These are phyloP conservation scores for Octodon degus DNA, from an alignment of 2,113 vertebrate species.

Conservation along the genomic window DNA sequence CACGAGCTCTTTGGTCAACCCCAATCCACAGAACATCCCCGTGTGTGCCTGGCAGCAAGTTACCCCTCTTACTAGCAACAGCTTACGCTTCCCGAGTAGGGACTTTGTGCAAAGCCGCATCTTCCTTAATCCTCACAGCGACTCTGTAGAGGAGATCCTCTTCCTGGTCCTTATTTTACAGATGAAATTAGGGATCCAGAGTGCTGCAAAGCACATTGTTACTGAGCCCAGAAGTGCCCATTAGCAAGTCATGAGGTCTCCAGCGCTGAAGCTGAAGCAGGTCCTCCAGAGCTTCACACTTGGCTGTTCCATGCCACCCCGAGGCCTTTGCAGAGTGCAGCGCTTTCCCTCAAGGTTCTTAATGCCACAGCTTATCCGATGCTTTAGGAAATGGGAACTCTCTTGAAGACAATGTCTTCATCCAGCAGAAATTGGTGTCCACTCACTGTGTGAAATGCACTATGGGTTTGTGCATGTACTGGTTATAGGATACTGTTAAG, in stretches of 20 bases:
- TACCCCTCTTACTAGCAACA: neutral
- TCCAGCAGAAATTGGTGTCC: neutral
- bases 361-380: neutral
- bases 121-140: slow-evolving; percentile 38
- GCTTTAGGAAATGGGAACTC: slow-evolving; percentile 11
- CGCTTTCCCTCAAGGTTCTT: neutral
- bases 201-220: slow-evolving; percentile 7
- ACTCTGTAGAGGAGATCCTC: neutral
- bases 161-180: slow-evolving; percentile 6
- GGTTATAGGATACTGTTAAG: neutral
- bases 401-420: neutral
- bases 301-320: slow-evolving; percentile 15
- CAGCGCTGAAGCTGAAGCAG: neutral
- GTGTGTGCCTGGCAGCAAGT: neutral
- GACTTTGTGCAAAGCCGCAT: neutral
- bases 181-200: neutral
- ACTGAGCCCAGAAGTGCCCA: slow-evolving; percentile 48
- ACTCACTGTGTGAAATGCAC: neutral
- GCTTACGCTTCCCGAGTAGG: neutral
- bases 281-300: neutral
- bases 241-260: slow-evolving; percentile 54
- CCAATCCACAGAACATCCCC: neutral
- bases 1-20: neutral
- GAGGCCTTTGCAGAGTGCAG: neutral
- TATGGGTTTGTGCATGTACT: neutral